Evolutionary conservation across 2,888 invertebrate species (phyloP), one percentile per base, ranked within the genome.

Genomic region (Rotaria magnacalcarata): DNA sequence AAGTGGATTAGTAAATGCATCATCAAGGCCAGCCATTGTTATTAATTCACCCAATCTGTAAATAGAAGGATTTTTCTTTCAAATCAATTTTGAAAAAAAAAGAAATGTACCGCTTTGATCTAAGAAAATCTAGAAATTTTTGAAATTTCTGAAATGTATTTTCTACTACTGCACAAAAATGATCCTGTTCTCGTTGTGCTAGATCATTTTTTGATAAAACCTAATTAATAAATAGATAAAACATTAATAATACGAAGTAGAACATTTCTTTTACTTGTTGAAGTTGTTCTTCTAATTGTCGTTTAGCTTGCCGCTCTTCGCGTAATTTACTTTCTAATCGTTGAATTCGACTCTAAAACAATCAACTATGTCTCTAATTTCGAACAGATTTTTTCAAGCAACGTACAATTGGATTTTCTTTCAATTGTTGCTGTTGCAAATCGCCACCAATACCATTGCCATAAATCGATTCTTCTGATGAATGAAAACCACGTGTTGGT

Each of bases 121-220:
- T 88, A 4, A 91, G 88, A 80, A 90, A 88, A 86, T 91, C 91
- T 11, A 91, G 89, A 87, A 91, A 91, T 43, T 89, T 88, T 87
- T 91, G 90, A 87, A 91, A 91, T 87, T 90, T 90, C 88, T 89
- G 89, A 88, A 91, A 91, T 10, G 90, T 89, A 4, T 89, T 88
- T 88, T 91, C 91, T 19, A 91, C 90, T 85, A 89, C 90, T 86
- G 90, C 90, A 24, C 80, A 80, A 80, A 80, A 80, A 43, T 80
- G 80, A 80, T 80, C 80, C n/a, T 80, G 80, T 80, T 80, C 47
- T 47, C 80, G 80, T 80, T 80, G 80, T 47, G 80, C 80, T n/a
- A 47, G 24, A n/a, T 80, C 80, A 80, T 80, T 80, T 80, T 80
- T 80, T 47, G 80, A n/a, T 80, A 80, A 80, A 43, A 80, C 47